These are phyloP conservation scores for Drosophila tani DNA, from an alignment of 1,140 invertebrate species.

Conservation along the genomic window DNA sequence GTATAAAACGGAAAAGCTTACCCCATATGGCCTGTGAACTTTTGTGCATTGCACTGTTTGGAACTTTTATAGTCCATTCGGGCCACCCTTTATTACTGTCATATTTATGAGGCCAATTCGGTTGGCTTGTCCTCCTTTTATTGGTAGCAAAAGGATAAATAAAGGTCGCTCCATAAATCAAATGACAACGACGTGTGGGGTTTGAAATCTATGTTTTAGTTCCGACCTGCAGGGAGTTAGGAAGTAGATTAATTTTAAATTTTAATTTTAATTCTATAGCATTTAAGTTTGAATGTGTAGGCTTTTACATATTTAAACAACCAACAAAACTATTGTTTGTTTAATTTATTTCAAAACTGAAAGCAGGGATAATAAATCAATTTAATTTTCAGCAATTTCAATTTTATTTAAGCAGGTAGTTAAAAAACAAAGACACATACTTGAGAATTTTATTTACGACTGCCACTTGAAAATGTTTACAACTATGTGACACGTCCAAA, in stretches of 20 bases:
- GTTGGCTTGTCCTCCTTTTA: constrained; percentile 12
- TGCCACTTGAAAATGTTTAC: constrained; percentile 15
- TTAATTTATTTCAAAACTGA: neutral
- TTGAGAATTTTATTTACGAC: constrained; percentile 9
- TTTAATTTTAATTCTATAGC: too few relatives aligned
- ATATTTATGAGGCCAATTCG: constrained; percentile 25
- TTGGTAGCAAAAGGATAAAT: constrained; percentile 19
- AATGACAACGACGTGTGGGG: too few relatives aligned
- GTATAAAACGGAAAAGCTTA: neutral
- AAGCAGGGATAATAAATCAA: neutral
- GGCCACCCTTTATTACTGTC: constrained; percentile 17
- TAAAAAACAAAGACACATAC: neutral
- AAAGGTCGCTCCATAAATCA: constrained; percentile 13
- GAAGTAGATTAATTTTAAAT: neutral
- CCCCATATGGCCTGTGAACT: constrained; percentile 11
- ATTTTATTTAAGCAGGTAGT: constrained; percentile 8
- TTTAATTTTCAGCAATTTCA: neutral
- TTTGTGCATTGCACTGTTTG: constrained; percentile 21
- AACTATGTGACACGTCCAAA: constrained; percentile 1
- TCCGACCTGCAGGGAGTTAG: neutral
- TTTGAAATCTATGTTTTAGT: neutral
- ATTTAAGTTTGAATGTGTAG: too few relatives aligned
- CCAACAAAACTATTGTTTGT: too few relatives aligned
- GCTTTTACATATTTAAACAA: neutral
- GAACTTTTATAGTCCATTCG: constrained; percentile 23